A percentile compares a stretch with the other conserved stretches of the same genome.
These are phyloP conservation scores for Eustalomyia histrio DNA, from an alignment of 2,888 invertebrate species.

Conservation along the genomic window DNA sequence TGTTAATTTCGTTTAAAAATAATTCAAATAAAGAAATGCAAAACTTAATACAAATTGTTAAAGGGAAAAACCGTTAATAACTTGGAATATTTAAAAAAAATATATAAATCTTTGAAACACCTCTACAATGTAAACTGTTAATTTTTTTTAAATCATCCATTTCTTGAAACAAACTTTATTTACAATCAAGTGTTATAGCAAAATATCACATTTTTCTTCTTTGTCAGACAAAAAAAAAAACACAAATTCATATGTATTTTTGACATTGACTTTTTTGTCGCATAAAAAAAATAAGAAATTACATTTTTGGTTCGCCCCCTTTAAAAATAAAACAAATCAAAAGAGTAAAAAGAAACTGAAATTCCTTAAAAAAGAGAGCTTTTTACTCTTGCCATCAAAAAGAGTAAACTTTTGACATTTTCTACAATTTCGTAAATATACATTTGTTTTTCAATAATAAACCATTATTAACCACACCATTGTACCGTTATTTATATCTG, in stretches of 20 bases:
- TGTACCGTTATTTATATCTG: conserved; percentile 27
- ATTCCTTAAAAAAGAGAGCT: conserved; percentile 1
- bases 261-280: conserved; percentile 31
- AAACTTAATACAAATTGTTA: conserved; percentile 35
- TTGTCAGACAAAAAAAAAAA: neutral
- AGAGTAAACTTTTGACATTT: conserved; percentile 17
- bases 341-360: neutral
- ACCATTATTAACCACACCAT: conserved; percentile 9
- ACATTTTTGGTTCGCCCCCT: neutral
- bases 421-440: conserved; percentile 34
- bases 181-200: conserved; percentile 11
- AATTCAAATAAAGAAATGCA: conserved; percentile 22
- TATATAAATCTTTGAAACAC: neutral
- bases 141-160: neutral
- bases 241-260: conserved; percentile 31
- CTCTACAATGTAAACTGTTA: conserved; percentile 49
- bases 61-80: conserved; percentile 51
- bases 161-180: conserved; percentile 11
- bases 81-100: neutral
- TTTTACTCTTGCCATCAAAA: neutral
- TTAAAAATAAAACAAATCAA: neutral
- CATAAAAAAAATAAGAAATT: neutral
- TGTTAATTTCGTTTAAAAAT: conserved; percentile 37
- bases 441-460: conserved; percentile 2
- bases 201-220: neutral